Base-by-base conservation (phyloP, 1,140 invertebrate genomes). In the Meloidogyne exigua region DNA sequence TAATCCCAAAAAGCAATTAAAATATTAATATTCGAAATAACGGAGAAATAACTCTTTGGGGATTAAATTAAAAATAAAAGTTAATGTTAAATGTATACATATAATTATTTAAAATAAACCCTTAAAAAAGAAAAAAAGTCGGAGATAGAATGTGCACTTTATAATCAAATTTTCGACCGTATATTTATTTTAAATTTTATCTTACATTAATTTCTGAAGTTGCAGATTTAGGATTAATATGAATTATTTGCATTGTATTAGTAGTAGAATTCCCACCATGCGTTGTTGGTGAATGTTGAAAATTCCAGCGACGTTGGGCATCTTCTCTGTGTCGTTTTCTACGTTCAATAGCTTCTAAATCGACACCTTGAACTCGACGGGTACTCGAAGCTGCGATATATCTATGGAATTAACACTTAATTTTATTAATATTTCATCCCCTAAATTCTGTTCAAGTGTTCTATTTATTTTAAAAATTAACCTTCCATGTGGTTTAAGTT, bases 401-500 rank as follows among this genome's bases (percentile, higher is more conserved):
- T 68, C 85, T 87, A 15, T 23, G 25, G 26, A 23, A 78, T 21
- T 49, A 66, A 49, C 9, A 32, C n/a, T 18, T 32, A 44, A 23
- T 39, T 44, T 42, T 28, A 10, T 49, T 21, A 63, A 39, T 7
- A 25, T 13, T 10, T 71, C 21, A 13, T 21, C 5, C n/a, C 7
- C 13, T n/a, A n/a, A 26, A 26, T 68, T 32, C 7, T 32, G 28
- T 49, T 49, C 1, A 49, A 18, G 10, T 21, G 32, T 62, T 32
- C 39, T 12, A 1, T 66, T 36, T 10, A 11, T 39, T 36, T 72
- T 18, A 32, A 18, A 64, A 80, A 69, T 79, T 72, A 64, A 86
- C 86, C 77, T 83, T 79, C 85, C 85, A 21, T 87, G 68, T 76
- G 87, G 86, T 72, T 87, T 64, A 62, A 87, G 72, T 36, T 87